Base-by-base conservation (phyloP, 1,140 invertebrate genomes). In the Acyrthosiphon pisum region DNA sequence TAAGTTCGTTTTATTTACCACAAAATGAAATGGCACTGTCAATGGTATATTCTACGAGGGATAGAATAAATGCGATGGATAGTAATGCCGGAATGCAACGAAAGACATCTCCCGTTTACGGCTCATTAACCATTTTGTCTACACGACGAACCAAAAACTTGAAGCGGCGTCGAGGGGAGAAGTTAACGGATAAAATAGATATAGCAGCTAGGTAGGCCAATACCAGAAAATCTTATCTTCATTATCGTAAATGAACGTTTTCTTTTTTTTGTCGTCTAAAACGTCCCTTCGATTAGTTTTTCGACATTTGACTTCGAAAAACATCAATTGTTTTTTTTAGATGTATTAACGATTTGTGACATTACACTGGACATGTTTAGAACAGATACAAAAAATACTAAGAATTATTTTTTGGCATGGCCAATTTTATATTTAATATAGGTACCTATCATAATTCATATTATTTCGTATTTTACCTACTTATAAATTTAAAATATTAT, bases 101-200 rank as follows among this genome's bases (percentile, higher is more conserved):
- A 46, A 46, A 86, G 41, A 44, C 41, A 44, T 86, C 35, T 86
- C 7, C 83, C 9, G 41, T 86, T 86, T 44, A 86, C 83, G 83
- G 83, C 41, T 86, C 83, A 86, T 86, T 86, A 86, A 86, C 83
- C 35, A 41, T 86, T 86, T 44, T 86, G 83, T 86, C 83, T 22
- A 30, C 41, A 23, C 83, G 7, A 41, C 22, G 41, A 84, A 44
- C 23, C 83, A 41, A 44, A 86, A 44, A 26, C 18, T 86, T 86
- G 20, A 44, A 86, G 22, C 41, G 41, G 22, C 41, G 41, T 44
- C 22, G 41, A 41, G 35, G 41, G 26, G 56, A 60, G 26, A 60
- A 60, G 35, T 84, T 20, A 44, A 37, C 20, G 83, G 35, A 86
- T 44, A 86, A 86, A 46, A 14, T 23, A 86, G 8, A 44, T 7